phyloP scores from a whole-genome alignment of 2,797 vertebrate species.

The Peromyscus aztecus region DNA sequence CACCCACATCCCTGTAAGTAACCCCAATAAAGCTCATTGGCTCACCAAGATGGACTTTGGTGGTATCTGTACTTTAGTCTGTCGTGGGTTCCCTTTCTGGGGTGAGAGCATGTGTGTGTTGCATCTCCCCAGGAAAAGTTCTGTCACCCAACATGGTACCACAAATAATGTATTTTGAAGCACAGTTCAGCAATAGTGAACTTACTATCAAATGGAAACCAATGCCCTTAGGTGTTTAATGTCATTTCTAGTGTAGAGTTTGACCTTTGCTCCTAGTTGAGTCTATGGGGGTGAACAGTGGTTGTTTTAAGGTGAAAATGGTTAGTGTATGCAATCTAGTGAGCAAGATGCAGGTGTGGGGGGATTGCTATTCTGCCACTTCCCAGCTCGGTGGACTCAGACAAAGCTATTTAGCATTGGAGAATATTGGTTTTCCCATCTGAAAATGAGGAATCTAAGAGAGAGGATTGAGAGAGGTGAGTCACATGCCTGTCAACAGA shows the following conservation, averaged over 20 bases:
- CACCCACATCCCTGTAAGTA: neutral
- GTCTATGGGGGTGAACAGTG: neutral
- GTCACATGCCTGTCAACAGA: neutral
- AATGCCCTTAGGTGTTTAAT: neutral
- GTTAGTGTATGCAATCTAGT: neutral
- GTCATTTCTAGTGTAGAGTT: neutral
- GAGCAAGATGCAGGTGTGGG: neutral
- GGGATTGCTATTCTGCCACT: neutral
- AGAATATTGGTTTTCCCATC: neutral
- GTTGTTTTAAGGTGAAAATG: neutral
- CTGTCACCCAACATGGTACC: neutral
- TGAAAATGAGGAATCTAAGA: constrained; percentile 19
- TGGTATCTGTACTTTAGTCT: neutral
- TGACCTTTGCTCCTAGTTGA: neutral
- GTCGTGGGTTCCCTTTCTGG: neutral
- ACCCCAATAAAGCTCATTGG: neutral
- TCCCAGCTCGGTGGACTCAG: neutral
- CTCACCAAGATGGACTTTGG: neutral
- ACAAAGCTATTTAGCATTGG: neutral
- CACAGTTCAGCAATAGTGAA: neutral
- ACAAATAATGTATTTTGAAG: neutral
- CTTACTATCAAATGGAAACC: neutral
- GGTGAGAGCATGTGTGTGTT: neutral
- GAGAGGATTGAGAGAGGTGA: neutral
- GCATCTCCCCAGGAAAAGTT: neutral